phyloP scores from a whole-genome alignment of 1,140 invertebrate species.

The Aphelenchoides avenae region DNA sequence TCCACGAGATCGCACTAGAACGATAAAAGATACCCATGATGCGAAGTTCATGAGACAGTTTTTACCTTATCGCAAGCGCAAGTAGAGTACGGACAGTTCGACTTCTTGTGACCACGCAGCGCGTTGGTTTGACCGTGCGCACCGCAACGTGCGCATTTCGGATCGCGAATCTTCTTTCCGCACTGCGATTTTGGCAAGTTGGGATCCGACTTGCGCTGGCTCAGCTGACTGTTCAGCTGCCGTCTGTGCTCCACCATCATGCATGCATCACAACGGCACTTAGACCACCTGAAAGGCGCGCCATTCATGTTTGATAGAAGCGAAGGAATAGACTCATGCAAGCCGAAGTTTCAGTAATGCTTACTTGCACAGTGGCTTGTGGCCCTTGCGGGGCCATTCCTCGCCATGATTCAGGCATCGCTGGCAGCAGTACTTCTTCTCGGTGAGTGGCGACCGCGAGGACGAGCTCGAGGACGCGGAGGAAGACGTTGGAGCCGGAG shows the following conservation, averaged over 20 bases:
- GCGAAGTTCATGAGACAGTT: conserved; percentile 2
- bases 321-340: neutral
- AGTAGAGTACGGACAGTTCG: conserved; percentile 33
- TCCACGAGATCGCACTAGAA: conserved; percentile 46
- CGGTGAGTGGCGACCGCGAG: conserved; percentile 9
- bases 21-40: neutral
- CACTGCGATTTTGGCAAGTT: conserved; percentile 1
- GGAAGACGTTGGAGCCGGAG: conserved; percentile 12
- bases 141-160: conserved; percentile 44
- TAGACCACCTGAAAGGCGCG: conserved; percentile 23
- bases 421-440: conserved; percentile 46
- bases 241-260: conserved; percentile 47
- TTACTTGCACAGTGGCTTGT: conserved; percentile 43
- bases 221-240: conserved; percentile 43
- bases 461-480: neutral
- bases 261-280: conserved; percentile 37
- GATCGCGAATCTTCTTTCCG: conserved; percentile 39
- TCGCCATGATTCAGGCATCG: conserved; percentile 42
- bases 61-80: conserved; percentile 37
- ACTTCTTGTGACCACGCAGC: conserved; percentile 43
- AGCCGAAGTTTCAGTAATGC: conserved; percentile 3
- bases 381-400: conserved; percentile 46
- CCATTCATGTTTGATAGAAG: neutral
- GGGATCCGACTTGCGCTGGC: conserved; percentile 23
- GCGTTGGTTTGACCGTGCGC: conserved; percentile 43